Evolutionary conservation across 2,888 invertebrate genomes (phyloP), one percentile per base, ranked within the genome.

Genomic region (Amiota minor): DNA sequence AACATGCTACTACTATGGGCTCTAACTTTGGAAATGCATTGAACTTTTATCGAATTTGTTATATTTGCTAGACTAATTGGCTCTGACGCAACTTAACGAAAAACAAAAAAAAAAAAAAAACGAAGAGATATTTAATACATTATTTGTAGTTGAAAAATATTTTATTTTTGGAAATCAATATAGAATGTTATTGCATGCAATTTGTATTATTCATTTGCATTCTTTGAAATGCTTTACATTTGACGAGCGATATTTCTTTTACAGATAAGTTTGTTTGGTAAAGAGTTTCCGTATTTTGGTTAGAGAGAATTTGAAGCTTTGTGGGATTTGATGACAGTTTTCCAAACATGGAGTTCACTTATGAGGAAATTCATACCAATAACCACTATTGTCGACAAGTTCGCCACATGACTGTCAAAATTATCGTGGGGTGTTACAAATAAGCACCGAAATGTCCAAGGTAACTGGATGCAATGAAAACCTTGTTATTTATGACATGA

Each of bases 111-210:
- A 23, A 70, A 49, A 45, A 73, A 20, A 59, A 12, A 50, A 50
- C 46, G 47, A 20, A 49, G 62, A 69, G 55, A 46, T 10, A 14
- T 59, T 67, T 53, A n/a, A 55, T 11, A 72, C 79, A 65, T 78
- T 23, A 74, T 79, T 79, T 79, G 74, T 78, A 77, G 79, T 23
- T 18, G 0, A 55, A 35, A 35, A 62, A 56, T 68, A 56, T 75
- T 55, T 70, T 74, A 23, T 59, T 70, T 78, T 74, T 16, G 59
- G 23, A n/a, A 70, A 64, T 35, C 35, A 71, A 73, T 72, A 75
- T 18, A 61, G 76, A 49, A 70, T 67, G 9, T 79, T 78, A 78
- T 78, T 70, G 79, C 78, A 78, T 72, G 71, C 18, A 68, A 49
- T 18, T 59, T 61, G 11, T 55, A 46, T 59, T 68, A 45, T 35